Base-by-base conservation (phyloP, 1,140 invertebrate species). In the Megalonaias nervosa region DNA sequence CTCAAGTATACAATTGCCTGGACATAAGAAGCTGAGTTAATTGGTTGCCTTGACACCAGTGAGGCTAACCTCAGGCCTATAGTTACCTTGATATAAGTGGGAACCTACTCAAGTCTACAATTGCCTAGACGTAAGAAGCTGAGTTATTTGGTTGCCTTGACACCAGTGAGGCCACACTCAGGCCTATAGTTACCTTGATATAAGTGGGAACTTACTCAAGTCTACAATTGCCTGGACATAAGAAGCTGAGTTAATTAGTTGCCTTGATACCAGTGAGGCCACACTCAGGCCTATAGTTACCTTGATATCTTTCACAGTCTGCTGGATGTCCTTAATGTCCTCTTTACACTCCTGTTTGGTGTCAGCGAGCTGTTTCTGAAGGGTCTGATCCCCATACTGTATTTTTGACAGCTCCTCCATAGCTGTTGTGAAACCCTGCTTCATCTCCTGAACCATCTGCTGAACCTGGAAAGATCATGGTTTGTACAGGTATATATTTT, bases 381-480 rank as follows among this genome's bases (percentile, higher is more conserved):
- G 57, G 21, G 64, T 75, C 31, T 79, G 74, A 55, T 76, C 74
- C 13, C 75, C 79, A 64, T 81, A 80, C 58, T 82, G 81, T 55
- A 82, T 77, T 48, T 73, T 78, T 23, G 81, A 77, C 68, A 82
- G 65, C 31, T 82, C 78, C 58, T 82, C 81, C 69, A 82, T 75
- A 17, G 79, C 81, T 17, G 71, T 61, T 23, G 78, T 67, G 71
- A 82, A 82, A 19, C 78, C 72, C 16, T 74, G 71, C 75, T 82
- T 82, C 81, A 82, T 82, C 66, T 82, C 81, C 64, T 77, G 67
- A 5, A 83, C 82, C 79, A 81, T 83, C 59, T 77, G 70, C 62
- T 83, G 70, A 23, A 83, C 79, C 79, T 83, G 75, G 4, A 19
- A 62, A 56, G 38, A 64, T 17, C 60, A 23, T 48, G 9, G n/a